A percentile compares a stretch with the other conserved stretches of the same genome.
Conservation (phyloP, 2,797 vertebrate genomes). For the Fringilla coelebs region DNA sequence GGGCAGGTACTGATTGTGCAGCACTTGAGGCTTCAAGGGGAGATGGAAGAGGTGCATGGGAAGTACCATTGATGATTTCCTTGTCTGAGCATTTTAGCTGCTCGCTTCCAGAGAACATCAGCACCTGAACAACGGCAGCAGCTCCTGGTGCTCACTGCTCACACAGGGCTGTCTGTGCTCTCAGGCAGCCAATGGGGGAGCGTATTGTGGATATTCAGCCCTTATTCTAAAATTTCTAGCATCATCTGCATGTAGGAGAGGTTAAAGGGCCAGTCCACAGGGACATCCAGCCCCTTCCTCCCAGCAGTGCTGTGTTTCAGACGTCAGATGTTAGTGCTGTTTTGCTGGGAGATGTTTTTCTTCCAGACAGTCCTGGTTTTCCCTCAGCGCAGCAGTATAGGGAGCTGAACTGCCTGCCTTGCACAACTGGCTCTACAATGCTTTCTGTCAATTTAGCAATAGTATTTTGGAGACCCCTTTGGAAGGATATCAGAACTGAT, state of each 20-base stretch:
- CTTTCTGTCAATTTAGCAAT: background rate
- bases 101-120: background rate
- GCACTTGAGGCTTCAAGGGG: background rate
- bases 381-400: background rate
- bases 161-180: background rate
- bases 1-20: constrained; percentile 14
- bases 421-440: background rate
- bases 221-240: background rate
- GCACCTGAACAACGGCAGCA: background rate
- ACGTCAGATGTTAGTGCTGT: background rate
- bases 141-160: background rate
- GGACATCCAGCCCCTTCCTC: background rate
- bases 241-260: background rate
- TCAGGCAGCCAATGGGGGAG: fast-evolving
- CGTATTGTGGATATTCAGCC: background rate
- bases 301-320: background rate
- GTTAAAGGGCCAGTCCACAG: background rate
- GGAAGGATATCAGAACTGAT: background rate
- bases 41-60: background rate
- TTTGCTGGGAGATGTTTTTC: background rate
- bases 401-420: background rate
- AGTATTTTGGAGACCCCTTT: background rate
- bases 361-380: background rate
- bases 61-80: background rate
- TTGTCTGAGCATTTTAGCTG: background rate